Percentiles rank a stretch among this genome's conserved stretches.
Conservation (phyloP, 2,888 invertebrate species). For the Dichetophora obliterata region DNA sequence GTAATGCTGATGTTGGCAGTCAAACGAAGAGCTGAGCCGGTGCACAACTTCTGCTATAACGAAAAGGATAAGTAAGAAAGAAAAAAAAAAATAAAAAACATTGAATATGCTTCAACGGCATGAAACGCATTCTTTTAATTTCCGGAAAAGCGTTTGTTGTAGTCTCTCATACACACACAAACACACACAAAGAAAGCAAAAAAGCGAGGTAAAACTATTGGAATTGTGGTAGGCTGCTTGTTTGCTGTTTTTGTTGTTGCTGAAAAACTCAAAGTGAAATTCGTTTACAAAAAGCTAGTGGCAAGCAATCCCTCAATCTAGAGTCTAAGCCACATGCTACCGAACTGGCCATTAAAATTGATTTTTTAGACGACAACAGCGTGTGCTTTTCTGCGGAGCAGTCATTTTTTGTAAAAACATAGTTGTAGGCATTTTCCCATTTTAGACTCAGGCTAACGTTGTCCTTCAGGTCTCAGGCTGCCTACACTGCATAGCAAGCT, state of each 20-base stretch:
- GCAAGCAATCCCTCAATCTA: neutral
- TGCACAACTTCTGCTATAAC: too few relatives aligned
- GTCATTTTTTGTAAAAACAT: neutral
- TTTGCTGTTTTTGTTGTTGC: neutral
- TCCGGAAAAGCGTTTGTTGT: constrained; percentile 9
- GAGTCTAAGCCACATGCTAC: constrained; percentile 14
- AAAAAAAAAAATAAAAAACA: neutral
- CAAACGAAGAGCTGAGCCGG: too few relatives aligned
- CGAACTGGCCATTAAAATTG: constrained; percentile 28
- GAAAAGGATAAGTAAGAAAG: neutral
- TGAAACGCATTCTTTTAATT: constrained; percentile 40
- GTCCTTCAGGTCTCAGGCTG: neutral
- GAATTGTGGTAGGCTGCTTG: too few relatives aligned
- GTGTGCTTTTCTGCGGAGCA: neutral
- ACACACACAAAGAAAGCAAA: neutral
- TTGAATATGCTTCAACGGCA: constrained; percentile 26
- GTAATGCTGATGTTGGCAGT: neutral
- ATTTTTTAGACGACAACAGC: neutral
- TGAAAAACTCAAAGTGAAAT: neutral
- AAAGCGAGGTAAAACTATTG: too few relatives aligned
- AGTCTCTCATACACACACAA: neutral
- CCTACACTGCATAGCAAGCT: neutral
- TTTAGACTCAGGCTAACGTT: neutral
- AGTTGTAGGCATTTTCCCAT: neutral
- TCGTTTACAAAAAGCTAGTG: neutral